Conservation (phyloP, 2,797 vertebrate genomes). For the Sphenopsis melanotis region DNA sequence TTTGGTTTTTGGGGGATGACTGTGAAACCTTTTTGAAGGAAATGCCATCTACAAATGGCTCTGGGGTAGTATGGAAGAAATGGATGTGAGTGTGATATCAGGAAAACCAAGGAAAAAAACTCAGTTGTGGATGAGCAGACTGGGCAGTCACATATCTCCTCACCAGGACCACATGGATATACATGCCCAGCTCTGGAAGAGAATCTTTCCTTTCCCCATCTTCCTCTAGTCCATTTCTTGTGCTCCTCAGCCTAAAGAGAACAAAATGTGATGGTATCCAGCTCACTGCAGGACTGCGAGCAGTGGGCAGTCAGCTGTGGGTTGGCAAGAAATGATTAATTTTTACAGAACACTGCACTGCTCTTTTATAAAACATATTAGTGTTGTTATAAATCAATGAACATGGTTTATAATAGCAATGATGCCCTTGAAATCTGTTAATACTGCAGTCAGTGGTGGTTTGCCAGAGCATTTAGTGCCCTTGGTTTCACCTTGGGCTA, state of each 20-base stretch:
- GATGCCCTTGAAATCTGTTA: conserved; percentile 76
- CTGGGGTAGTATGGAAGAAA: not conserved
- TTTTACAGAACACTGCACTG: conserved; percentile 66
- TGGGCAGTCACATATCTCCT: not conserved
- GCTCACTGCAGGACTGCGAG: not conserved
- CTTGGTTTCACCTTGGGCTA: conserved; percentile 80
- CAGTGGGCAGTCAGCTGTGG: conserved; percentile 38
- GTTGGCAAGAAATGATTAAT: conserved; percentile 65
- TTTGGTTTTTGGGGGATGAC: not conserved
- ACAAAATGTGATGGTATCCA: not conserved
- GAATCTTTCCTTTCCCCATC: not conserved
- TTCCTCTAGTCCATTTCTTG: not conserved
- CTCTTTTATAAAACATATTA: conserved; percentile 75
- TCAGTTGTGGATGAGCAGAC: not conserved
- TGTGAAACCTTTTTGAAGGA: not conserved
- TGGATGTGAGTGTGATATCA: not conserved
- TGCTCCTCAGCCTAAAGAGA: not conserved
- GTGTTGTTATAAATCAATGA: conserved; percentile 79
- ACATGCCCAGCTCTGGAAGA: not conserved
- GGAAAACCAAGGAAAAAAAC: not conserved
- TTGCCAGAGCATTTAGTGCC: conserved; percentile 66
- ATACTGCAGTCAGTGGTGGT: conserved; percentile 62
- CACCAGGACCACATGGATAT: not conserved
- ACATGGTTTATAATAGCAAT: conserved; percentile 76
- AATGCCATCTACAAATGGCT: not conserved